A percentile compares a stretch with the other conserved stretches of the same genome.
Evolutionary conservation across 2,113 vertebrate species (phyloP).

Genomic region (Agelaius tricolor): DNA sequence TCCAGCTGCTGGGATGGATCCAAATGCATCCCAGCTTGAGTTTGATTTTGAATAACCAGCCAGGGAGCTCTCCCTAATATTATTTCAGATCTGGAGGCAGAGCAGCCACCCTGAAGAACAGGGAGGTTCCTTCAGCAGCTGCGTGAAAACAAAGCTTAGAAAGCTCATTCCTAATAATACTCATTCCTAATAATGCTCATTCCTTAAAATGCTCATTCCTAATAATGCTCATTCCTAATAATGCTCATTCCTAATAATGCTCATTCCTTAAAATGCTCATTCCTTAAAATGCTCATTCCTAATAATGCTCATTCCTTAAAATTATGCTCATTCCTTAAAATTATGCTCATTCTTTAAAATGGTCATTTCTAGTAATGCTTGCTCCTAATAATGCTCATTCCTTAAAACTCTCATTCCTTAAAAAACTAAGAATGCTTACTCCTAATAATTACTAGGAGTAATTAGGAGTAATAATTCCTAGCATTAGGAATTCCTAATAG

Average conservation of each 20-base stretch:
- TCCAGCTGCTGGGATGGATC: neutral
- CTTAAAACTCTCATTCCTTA: neutral
- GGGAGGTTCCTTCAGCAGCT: neutral
- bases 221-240: neutral
- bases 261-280: neutral
- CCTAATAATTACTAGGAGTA: no score
- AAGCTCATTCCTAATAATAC: neutral
- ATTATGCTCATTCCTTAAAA: fast-evolving
- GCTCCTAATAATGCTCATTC: neutral
- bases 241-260: fast-evolving
- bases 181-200: neutral
- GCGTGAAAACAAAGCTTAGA: fast-evolving
- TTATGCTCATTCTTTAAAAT: neutral
- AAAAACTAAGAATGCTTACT: no score
- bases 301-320: neutral
- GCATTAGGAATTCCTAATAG: neutral
- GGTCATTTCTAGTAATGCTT: no score
- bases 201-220: neutral
- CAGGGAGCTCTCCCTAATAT: neutral
- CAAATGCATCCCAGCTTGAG: neutral
- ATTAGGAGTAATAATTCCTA: neutral
- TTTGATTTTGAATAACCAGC: neutral
- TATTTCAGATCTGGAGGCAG: neutral
- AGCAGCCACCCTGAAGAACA: neutral
- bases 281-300: neutral